Evolutionary conservation across 2,113 vertebrate genomes (phyloP).

Genomic region (Hipposideros armiger): DNA sequence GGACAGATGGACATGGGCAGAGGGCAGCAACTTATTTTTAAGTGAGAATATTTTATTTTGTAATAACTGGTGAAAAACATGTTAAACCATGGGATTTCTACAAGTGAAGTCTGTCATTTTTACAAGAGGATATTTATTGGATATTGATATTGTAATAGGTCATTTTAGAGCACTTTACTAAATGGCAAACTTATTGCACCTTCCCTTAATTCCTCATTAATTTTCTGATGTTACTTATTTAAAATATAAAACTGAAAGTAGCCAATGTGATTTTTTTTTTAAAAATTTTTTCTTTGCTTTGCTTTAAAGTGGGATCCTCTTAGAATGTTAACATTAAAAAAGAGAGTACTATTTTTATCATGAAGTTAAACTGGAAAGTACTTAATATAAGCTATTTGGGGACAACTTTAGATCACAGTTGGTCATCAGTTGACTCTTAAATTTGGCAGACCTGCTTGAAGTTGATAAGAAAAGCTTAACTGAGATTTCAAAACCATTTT

Average conservation of each 20-base stretch:
- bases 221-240: conserved; percentile 43
- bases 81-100: conserved; percentile 34
- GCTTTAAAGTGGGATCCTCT: conserved; percentile 29
- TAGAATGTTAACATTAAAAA: conserved; percentile 21
- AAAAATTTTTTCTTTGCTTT: not conserved
- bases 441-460: conserved; percentile 21
- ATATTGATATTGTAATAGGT: conserved; percentile 10
- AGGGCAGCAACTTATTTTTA: conserved; percentile 1
- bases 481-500: not conserved
- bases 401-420: not conserved
- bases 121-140: not conserved
- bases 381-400: not conserved
- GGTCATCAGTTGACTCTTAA: conserved; percentile 22
- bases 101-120: not conserved
- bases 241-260: conserved; percentile 40
- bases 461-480: conserved; percentile 20
- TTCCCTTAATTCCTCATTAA: not conserved
- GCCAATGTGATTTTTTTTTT: not conserved
- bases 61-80: conserved; percentile 18
- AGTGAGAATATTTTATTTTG: not conserved
- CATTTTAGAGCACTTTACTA: not conserved
- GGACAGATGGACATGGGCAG: not conserved
- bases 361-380: not conserved
- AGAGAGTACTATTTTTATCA: conserved; percentile 11
- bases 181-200: not conserved